phyloP scores from a whole-genome alignment of 2,797 vertebrate genomes.

The Onychomys arenicola region DNA sequence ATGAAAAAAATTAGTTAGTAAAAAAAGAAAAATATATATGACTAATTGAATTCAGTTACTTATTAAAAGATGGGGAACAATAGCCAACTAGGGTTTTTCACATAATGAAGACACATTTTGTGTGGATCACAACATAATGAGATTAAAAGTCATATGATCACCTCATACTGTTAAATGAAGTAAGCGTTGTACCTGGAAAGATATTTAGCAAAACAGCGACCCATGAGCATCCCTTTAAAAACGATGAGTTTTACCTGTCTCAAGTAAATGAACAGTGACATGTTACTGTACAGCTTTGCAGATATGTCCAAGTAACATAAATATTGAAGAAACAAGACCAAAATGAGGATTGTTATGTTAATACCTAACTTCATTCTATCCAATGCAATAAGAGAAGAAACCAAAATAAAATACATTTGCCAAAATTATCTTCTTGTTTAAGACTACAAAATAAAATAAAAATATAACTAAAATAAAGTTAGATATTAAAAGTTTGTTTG shows the following conservation, averaged over 20 bases:
- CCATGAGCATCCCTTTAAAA: neutral
- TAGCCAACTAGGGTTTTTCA: neutral
- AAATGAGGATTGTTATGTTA: neutral
- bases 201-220: neutral
- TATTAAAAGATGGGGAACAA: neutral
- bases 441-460: conserved; percentile 29
- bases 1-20: no score
- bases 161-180: neutral
- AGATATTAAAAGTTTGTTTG: neutral
- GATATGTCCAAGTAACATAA: neutral
- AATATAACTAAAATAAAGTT: conserved; percentile 25
- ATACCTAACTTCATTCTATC: conserved; percentile 5
- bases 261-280: neutral
- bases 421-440: conserved; percentile 27
- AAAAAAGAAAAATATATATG: neutral
- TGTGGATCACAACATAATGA: neutral
- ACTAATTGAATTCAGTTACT: conserved; percentile 8
- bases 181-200: neutral
- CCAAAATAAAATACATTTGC: neutral
- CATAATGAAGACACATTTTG: neutral
- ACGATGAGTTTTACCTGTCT: neutral
- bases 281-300: neutral
- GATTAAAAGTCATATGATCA: neutral
- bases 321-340: neutral
- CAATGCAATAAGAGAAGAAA: conserved; percentile 72